Evolutionary conservation across 1,140 invertebrate species (phyloP).

Genomic region (Cotesia vestalis): DNA sequence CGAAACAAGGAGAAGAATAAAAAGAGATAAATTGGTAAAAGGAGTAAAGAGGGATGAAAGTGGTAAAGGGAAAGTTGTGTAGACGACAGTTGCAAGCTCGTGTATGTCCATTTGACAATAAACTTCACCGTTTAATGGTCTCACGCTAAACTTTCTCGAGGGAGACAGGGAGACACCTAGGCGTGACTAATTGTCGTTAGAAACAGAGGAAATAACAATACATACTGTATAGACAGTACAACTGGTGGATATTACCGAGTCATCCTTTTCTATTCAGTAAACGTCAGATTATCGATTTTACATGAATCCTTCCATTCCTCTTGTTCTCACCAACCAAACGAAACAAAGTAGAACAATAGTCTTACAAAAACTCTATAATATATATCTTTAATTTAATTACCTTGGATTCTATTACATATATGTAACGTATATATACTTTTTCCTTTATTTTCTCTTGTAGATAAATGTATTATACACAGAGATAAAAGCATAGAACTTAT

Average conservation of each 20-base stretch:
- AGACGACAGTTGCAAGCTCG: conserved; percentile 23
- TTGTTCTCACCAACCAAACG: background rate
- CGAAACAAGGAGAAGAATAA: too few relatives aligned
- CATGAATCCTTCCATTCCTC: conserved; percentile 1
- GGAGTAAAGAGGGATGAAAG: background rate
- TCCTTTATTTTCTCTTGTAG: too few relatives aligned
- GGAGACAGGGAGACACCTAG: conserved; percentile 27
- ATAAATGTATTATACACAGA: too few relatives aligned
- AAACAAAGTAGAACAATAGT: background rate
- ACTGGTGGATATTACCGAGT: conserved; percentile 19
- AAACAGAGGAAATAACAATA: conserved; percentile 11
- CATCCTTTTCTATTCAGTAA: background rate
- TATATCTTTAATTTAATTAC: too few relatives aligned
- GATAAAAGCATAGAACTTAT: too few relatives aligned
- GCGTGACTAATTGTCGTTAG: conserved; percentile 24
- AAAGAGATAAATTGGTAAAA: background rate
- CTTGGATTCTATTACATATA: too few relatives aligned
- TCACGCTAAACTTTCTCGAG: conserved; percentile 26
- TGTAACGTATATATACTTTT: too few relatives aligned
- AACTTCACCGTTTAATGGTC: conserved; percentile 26
- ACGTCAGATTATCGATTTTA: conserved; percentile 22
- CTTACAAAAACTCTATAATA: background rate
- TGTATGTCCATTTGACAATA: conserved; percentile 16
- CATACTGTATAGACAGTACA: background rate
- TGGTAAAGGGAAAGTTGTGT: background rate